phyloP scores from a whole-genome alignment of 2,888 invertebrate genomes.

The Lithophane semibrunnea region DNA sequence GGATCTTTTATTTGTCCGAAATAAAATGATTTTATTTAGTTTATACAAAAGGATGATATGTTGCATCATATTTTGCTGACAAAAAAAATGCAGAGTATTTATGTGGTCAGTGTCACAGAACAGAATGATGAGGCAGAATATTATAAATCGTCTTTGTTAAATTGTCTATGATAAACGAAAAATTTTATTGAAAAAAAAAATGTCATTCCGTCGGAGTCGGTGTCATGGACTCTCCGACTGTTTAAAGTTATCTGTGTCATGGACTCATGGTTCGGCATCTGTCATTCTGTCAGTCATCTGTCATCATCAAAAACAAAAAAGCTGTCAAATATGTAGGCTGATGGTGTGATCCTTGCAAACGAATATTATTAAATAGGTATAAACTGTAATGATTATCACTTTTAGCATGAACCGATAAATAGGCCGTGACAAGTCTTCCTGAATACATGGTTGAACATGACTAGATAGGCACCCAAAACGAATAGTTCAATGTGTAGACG shows the following conservation, averaged over 20 bases:
- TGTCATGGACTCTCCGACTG: no score
- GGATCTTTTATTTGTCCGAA: no score
- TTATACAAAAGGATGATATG: no score
- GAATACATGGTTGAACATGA: background rate
- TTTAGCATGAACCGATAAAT: background rate
- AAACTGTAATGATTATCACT: background rate
- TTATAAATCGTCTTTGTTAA: background rate
- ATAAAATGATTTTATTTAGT: no score
- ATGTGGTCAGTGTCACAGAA: no score
- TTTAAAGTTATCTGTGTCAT: no score
- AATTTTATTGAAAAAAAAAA: background rate
- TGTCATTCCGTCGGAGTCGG: no score
- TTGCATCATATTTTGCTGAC: no score
- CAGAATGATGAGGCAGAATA: conserved; percentile 1
- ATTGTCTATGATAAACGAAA: background rate
- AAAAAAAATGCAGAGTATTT: no score
- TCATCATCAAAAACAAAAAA: conserved; percentile 1
- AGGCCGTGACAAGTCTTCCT: background rate
- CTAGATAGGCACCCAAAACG: background rate
- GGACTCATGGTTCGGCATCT: no score
- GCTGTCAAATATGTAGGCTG: conserved; percentile 8
- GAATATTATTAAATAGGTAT: background rate
- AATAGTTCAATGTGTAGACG: conserved; percentile 12
- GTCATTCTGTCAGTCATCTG: no score
- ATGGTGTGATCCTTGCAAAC: conserved; percentile 18